Conservation (phyloP, 1,140 invertebrate species). For the Aphaenogaster rudis region DNA sequence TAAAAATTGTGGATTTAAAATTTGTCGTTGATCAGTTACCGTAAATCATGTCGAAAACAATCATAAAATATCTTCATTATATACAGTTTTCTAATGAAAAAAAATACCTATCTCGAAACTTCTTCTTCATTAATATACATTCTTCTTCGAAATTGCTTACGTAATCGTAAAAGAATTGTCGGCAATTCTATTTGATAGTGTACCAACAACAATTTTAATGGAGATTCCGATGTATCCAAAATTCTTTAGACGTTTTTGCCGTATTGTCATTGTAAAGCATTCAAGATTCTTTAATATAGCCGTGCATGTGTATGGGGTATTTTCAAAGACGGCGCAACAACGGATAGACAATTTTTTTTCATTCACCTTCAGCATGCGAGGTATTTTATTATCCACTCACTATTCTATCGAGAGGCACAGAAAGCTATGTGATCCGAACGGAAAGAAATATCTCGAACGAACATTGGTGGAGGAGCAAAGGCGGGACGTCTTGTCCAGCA, state of each 20-base stretch:
- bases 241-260: not conserved
- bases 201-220: constrained; percentile 4
- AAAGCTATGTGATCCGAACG: constrained; percentile 12
- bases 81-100: constrained; percentile 8
- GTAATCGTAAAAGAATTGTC: not conserved
- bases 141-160: constrained; percentile 1
- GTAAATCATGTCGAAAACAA: not conserved
- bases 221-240: not conserved
- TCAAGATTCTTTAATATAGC: not conserved
- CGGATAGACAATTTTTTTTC: constrained; percentile 7
- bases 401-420: constrained; percentile 10
- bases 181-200: not conserved
- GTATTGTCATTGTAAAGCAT: not conserved
- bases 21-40: not conserved
- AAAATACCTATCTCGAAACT: constrained; percentile 18
- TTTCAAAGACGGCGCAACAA: not conserved
- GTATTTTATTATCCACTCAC: constrained; percentile 21
- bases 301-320: not conserved
- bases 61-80: constrained; percentile 11
- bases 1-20: not conserved
- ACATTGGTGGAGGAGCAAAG: not conserved
- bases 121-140: constrained; percentile 1
- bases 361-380: not conserved
- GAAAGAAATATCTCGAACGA: constrained; percentile 44
- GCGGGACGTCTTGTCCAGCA: constrained; percentile 62